Base-by-base conservation (phyloP, 2,888 invertebrate species). In the Camponotus fellah region DNA sequence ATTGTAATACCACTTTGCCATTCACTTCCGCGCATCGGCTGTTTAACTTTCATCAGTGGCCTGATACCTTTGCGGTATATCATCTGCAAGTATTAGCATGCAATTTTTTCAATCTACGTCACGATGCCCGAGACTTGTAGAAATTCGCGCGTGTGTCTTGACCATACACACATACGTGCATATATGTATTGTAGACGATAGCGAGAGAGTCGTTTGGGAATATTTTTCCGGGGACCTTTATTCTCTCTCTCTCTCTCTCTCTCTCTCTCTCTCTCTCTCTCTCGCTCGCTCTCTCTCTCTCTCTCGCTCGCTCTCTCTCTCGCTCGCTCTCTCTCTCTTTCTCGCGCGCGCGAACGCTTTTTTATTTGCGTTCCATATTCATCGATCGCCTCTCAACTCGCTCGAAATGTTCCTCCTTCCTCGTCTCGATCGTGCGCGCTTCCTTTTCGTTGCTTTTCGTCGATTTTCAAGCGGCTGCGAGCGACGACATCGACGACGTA, bases 1-100 rank as follows among this genome's bases (percentile, higher is more conserved):
- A 60, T 80, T 60, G 60, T 72, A 80, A 72, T 80, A 80, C 60
- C 79, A 80, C 79, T 80, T 80, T 80, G 60, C 72, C 72, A 80
- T 80, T 80, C 72, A 12, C 46, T 80, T 12, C 60, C 72, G 79
- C 77, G 58, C 46, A 60, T 46, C 46, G 21, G 34, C 79, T 80
- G 72, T 80, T 80, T 80, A 80, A 80, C 79, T 84, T 84, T 84
- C 65, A 84, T 72, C 65, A 74, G 74, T 76, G 81, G 79, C 72
- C 72, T 80, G 79, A 80, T 80, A 80, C 60, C 72, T 80, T 80
- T 77, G 82, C 62, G 79, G 68, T 80, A 84, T 83, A 83, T 84
- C 75, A 84, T 83, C 72, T 68, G 83, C 75, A 83, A 83, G 83
- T 53, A 84, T 84, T 84, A 84, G 74, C 84, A 68, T 74, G 58